Conservation (phyloP, 2,888 invertebrate species). For the Rhyacophila evoluta region DNA sequence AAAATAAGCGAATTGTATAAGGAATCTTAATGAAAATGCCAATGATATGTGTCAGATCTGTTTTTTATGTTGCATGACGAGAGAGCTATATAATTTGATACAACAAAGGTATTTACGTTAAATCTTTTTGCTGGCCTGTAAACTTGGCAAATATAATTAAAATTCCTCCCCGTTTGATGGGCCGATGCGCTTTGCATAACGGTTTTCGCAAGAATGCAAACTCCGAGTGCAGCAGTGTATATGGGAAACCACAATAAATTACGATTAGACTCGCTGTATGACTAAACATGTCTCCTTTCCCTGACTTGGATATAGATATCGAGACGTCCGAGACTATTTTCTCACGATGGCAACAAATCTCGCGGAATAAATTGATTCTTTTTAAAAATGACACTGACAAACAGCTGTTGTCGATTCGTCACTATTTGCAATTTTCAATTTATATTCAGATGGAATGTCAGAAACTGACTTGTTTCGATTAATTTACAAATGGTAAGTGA, state of each 20-base stretch:
- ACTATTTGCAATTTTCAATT: background rate
- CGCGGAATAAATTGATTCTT: background rate
- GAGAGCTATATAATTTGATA: too few relatives aligned
- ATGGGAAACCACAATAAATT: background rate
- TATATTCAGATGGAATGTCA: too few relatives aligned
- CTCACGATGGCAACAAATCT: background rate
- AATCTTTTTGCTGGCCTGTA: slow-evolving; percentile 26
- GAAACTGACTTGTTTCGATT: too few relatives aligned
- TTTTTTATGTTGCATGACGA: background rate
- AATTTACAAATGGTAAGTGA: too few relatives aligned
- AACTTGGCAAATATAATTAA: background rate
- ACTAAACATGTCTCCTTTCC: background rate
- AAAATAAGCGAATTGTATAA: too few relatives aligned
- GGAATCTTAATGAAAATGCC: background rate
- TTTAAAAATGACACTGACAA: slow-evolving; percentile 6
- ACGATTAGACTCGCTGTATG: background rate
- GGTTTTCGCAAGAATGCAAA: slow-evolving; percentile 33
- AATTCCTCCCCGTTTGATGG: slow-evolving; percentile 10
- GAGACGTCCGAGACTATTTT: too few relatives aligned
- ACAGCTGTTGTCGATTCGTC: background rate
- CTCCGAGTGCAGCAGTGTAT: background rate
- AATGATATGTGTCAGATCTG: background rate
- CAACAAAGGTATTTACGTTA: background rate
- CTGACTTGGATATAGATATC: too few relatives aligned
- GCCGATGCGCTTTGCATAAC: slow-evolving; percentile 50